A percentile compares a stretch with the other conserved stretches of the same genome.
phyloP scores from a whole-genome alignment of 2,113 vertebrate genomes.

The Chloroceryle aenea region DNA sequence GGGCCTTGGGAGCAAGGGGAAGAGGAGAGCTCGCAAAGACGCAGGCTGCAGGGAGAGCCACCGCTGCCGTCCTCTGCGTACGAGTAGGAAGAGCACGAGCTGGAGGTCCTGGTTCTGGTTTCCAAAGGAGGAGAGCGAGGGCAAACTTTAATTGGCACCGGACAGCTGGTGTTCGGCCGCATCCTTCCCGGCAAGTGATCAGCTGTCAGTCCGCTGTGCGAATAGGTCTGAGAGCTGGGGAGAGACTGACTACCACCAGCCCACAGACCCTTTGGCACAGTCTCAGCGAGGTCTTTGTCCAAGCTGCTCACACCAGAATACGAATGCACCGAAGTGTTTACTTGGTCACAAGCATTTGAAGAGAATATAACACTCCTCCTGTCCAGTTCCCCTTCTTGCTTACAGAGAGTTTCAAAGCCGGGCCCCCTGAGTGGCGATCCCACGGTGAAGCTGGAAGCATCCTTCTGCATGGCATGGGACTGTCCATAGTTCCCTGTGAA shows the following conservation, averaged over 20 bases:
- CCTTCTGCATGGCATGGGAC: slow-evolving; percentile 88
- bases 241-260: slow-evolving; percentile 91
- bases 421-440: slow-evolving; percentile 88
- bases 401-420: slow-evolving; percentile 91
- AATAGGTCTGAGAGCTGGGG: slow-evolving; percentile 90
- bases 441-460: slow-evolving; percentile 85
- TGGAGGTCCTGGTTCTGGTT: slow-evolving; percentile 96
- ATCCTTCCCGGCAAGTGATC: slow-evolving; percentile 89
- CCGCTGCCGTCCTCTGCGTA: slow-evolving; percentile 96
- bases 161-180: slow-evolving; percentile 97
- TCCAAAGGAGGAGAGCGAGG: slow-evolving; percentile 95
- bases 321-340: slow-evolving; percentile 89
- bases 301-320: slow-evolving; percentile 90
- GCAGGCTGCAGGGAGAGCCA: slow-evolving; percentile 96
- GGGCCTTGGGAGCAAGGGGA: slow-evolving; percentile 94
- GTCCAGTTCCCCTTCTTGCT: slow-evolving; percentile 94
- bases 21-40: slow-evolving; percentile 96
- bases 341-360: slow-evolving; percentile 90
- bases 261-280: slow-evolving; percentile 93
- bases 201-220: slow-evolving; percentile 80
- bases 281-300: slow-evolving; percentile 93
- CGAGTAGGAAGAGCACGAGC: slow-evolving; percentile 97
- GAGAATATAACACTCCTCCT: slow-evolving; percentile 98
- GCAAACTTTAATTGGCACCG: slow-evolving; percentile 99
- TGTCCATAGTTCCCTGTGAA: slow-evolving; percentile 86